phyloP scores from a whole-genome alignment of 2,797 vertebrate species.

The Diplodus sargus region DNA sequence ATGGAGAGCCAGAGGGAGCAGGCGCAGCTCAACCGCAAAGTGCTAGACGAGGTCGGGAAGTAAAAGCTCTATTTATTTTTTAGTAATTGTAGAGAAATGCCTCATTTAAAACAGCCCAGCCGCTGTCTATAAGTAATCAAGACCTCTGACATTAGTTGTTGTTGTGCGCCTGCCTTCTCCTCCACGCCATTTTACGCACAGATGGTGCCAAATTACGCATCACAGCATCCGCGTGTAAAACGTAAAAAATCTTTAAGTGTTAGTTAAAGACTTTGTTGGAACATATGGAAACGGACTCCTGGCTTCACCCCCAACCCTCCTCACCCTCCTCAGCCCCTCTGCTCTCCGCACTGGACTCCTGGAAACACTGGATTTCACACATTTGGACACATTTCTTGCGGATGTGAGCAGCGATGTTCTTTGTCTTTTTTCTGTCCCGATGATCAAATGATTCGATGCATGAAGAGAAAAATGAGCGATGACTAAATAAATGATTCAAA shows the following conservation, averaged over 20 bases:
- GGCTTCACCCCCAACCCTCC: not conserved
- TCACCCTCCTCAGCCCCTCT: not conserved
- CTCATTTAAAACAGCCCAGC: conserved; percentile 30
- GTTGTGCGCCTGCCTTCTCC: conserved; percentile 54
- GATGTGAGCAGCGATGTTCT: not conserved
- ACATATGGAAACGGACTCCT: conserved; percentile 38
- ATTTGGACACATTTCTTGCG: not conserved
- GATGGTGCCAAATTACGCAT: conserved; percentile 66
- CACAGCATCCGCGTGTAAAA: conserved; percentile 21
- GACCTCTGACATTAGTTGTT: conserved; percentile 54
- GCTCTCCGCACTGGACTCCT: not conserved
- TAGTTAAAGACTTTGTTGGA: conserved; percentile 41
- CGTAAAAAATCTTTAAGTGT: conserved; percentile 21
- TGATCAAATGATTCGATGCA: not conserved
- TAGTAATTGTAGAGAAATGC: not conserved
- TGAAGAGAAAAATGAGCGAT: not conserved
- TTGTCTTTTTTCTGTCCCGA: not conserved
- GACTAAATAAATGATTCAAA: too few relatives aligned
- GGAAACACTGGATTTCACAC: conserved; percentile 21
- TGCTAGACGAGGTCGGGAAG: conserved; percentile 93
- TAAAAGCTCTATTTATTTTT: conserved; percentile 63
- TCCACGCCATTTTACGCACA: conserved; percentile 54
- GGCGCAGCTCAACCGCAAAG: conserved; percentile 90
- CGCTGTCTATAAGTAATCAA: conserved; percentile 47
- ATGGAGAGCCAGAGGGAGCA: conserved; percentile 90